Evolutionary conservation across 1,140 invertebrate genomes (phyloP), one percentile per base, ranked within the genome.

Genomic region (Eumaeus atala): DNA sequence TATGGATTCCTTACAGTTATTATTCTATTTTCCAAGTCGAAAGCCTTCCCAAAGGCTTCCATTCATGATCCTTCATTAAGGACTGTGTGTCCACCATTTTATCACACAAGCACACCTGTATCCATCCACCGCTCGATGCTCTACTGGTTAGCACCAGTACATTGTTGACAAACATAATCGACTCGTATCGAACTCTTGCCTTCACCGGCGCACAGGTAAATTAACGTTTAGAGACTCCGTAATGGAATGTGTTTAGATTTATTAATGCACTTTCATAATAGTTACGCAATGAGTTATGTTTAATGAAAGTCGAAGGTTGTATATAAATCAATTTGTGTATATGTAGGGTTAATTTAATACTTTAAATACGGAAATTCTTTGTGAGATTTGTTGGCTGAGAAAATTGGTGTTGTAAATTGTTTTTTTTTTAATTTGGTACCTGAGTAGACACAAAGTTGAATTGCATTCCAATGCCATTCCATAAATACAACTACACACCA

Each of bases 201-300:
- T 28, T 28, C 21, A 28, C 21, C 21, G 21, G 21, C 21, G 21
- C 40, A 44, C 40, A 44, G 40, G 10, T 6, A 2, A 44, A 44
- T 16, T 44, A 44, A 44, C 40, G 7, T 44, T n/a, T n/a, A 40
- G 40, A 44, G 40, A 44, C 9, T 44, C 16, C 38, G 8, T 44
- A 44, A 44, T 44, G 40, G 40, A 44, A 44, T 44, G 38, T 40
- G 40, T 16, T 16, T 44, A 44, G 14, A 44, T 44, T 44, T 44
- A 44, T 44, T 11, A 40, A 44, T 17, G 16, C 14, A 44, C 9
- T 44, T 44, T 44, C 40, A 44, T 44, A 44, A 28, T 28, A 28
- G 21, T 44, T 44, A 44, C 40, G 40, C 17, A 44, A 44, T 44
- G 40, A 44, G 14, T 44, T 44, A 44, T 16, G 40, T 28, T 3